A percentile compares a stretch with the other conserved stretches of the same genome.
Evolutionary conservation across 1,140 invertebrate genomes (phyloP).

Genomic region (Caenorhabditis brenneri): DNA sequence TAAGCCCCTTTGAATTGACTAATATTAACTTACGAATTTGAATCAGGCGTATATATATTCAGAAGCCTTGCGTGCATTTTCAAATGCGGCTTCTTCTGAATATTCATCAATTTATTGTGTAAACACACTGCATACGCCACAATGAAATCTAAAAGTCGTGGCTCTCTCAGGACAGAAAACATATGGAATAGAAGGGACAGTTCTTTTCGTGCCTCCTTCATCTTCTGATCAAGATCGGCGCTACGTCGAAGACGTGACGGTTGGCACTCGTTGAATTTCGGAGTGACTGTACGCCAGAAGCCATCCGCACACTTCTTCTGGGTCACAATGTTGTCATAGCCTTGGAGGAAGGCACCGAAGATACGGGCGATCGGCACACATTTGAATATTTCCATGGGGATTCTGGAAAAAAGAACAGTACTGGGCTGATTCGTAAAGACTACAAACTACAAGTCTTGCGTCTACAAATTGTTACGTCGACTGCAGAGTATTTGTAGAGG

Average conservation of each 20-base stretch:
- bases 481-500: too few relatives aligned
- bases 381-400: not conserved
- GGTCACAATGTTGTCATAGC: not conserved
- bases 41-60: not conserved
- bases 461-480: too few relatives aligned
- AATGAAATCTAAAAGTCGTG: not conserved
- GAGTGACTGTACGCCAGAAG: not conserved
- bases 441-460: too few relatives aligned
- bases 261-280: not conserved
- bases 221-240: not conserved
- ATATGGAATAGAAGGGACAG: not conserved
- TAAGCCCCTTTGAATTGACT: too few relatives aligned
- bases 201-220: not conserved
- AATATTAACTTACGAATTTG: not conserved
- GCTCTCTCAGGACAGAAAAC: not conserved
- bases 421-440: too few relatives aligned
- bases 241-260: not conserved
- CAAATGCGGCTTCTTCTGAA: not conserved
- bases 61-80: not conserved
- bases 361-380: not conserved
- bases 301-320: conserved; percentile 15
- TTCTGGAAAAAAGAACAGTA: not conserved
- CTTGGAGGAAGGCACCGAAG: not conserved
- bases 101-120: not conserved
- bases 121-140: not conserved